Percentiles rank a stretch among this genome's conserved stretches.
phyloP scores from a whole-genome alignment of 1,140 invertebrate genomes.

The Steinernema feltiae region DNA sequence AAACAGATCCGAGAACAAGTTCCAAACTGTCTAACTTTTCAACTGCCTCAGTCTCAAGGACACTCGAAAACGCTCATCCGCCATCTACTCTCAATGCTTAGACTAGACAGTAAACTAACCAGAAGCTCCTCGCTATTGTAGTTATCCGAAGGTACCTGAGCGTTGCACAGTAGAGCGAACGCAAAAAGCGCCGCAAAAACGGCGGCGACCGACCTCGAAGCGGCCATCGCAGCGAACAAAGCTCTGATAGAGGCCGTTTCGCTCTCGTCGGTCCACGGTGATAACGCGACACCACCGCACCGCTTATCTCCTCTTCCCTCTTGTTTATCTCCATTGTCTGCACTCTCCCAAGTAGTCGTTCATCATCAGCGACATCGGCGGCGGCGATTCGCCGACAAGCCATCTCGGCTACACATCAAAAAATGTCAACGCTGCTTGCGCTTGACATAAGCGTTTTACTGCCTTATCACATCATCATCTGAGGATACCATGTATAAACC shows the following conservation, averaged over 20 bases:
- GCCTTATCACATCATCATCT: too few species aligned
- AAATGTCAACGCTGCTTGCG: neutral
- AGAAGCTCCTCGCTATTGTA: neutral
- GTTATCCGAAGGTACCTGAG: neutral
- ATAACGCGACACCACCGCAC: conserved; percentile 1
- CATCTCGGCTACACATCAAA: neutral
- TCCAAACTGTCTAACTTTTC: too few species aligned
- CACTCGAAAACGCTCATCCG: too few species aligned
- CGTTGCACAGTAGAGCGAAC: neutral
- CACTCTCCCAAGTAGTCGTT: too few species aligned
- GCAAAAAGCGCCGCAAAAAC: conserved; percentile 11
- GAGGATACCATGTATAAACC: too few species aligned
- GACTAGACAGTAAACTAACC: neutral
- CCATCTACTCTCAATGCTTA: too few species aligned
- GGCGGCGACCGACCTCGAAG: conserved; percentile 14
- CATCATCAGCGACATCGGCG: too few species aligned
- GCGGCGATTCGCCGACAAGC: too few species aligned
- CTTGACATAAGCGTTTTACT: neutral
- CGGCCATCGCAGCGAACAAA: conserved; percentile 9
- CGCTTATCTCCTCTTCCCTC: neutral
- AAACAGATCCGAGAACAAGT: too few species aligned
- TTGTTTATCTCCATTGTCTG: neutral
- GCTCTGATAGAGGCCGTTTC: neutral
- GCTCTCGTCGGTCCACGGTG: neutral
- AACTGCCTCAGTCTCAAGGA: too few species aligned